These are phyloP conservation scores for Cyrtonyx montezumae DNA, from an alignment of 2,113 vertebrate species.

Conservation along the genomic window DNA sequence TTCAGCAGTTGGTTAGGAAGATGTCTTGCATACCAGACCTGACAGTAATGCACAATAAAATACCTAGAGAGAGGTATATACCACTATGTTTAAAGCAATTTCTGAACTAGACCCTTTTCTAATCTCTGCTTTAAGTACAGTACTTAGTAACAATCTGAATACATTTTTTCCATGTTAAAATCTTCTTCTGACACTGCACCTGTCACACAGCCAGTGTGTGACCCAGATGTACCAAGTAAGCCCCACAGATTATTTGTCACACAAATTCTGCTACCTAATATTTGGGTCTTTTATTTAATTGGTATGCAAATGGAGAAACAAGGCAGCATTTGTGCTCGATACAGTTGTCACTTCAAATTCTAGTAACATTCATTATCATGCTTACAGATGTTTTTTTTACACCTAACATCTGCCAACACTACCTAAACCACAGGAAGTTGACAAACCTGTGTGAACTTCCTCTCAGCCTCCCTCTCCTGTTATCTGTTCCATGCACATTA, in stretches of 20 bases:
- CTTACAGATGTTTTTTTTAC: slow-evolving; percentile 85
- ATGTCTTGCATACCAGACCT: slow-evolving; percentile 21
- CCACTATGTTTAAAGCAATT: slow-evolving; percentile 12
- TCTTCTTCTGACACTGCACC: slow-evolving; percentile 70
- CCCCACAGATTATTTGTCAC: slow-evolving; percentile 92
- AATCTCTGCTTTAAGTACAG: slow-evolving; percentile 63
- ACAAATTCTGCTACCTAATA: slow-evolving; percentile 87
- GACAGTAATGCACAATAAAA: slow-evolving; percentile 54
- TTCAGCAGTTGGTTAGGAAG: neutral
- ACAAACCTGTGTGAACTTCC: slow-evolving; percentile 93
- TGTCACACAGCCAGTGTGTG: slow-evolving; percentile 85
- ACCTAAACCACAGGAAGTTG: slow-evolving; percentile 90
- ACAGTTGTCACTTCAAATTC: slow-evolving; percentile 89
- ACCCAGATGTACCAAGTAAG: slow-evolving; percentile 89
- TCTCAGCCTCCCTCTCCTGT: slow-evolving; percentile 84
- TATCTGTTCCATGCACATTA: slow-evolving; percentile 92
- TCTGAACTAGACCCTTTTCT: slow-evolving; percentile 41
- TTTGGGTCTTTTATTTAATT: slow-evolving; percentile 83
- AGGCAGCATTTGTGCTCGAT: slow-evolving; percentile 84
- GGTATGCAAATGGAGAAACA: slow-evolving; percentile 84
- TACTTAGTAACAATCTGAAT: slow-evolving; percentile 85
- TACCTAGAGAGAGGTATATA: slow-evolving; percentile 23
- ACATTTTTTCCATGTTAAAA: slow-evolving; percentile 52
- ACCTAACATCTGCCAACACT: slow-evolving; percentile 91
- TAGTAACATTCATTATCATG: slow-evolving; percentile 87